Base-by-base conservation (phyloP, 2,113 vertebrate species). In the Dromiciops gliroides region DNA sequence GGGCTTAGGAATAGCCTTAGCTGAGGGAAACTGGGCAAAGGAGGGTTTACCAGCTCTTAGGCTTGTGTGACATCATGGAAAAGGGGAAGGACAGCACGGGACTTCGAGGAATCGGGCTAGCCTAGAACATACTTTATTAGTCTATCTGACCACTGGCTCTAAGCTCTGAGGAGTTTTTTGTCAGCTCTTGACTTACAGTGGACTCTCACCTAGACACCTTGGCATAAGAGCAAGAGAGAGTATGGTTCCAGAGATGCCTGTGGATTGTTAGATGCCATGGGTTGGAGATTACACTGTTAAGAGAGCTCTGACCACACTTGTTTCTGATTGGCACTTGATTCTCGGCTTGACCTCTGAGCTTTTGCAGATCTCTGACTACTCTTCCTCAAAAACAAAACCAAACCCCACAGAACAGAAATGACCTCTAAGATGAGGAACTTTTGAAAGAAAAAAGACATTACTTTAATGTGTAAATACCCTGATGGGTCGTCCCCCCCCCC, bases 391-490 rank as follows among this genome's bases (percentile, higher is more conserved):
- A 94, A 60, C 90, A 91, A 48, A 37, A 48, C 11, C 97, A 7
- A 98, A 97, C 97, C 97, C 97, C 96, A 96, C 93, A 95, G 44
- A 90, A 88, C 6, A 37, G 51, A 90, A 90, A 91, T 19, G 12
- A 56, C 60, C 90, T 50, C 10, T 16, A 31, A 93, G 60, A 92
- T 89, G 24, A 94, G 49, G 48, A n/a, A 51, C 89, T 51, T 49
- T 56, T 48, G 37, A 67, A 91, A 51, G 89, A 37, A n/a, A 10
- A 50, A 67, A 67, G 22, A 49, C 3, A 31, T 90, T 52, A 16
- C 24, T 47, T 3, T 23, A 75, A 67, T 52, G 89, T 48, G 28
- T 6, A 11, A 49, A 67, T 16, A 10, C 31, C 50, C 50, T 1
- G 8, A 6, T 23, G 11, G 51, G 0, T 56, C 50, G 89, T 37